phyloP scores from a whole-genome alignment of 2,113 vertebrate species.

The Nettapus auritus region DNA sequence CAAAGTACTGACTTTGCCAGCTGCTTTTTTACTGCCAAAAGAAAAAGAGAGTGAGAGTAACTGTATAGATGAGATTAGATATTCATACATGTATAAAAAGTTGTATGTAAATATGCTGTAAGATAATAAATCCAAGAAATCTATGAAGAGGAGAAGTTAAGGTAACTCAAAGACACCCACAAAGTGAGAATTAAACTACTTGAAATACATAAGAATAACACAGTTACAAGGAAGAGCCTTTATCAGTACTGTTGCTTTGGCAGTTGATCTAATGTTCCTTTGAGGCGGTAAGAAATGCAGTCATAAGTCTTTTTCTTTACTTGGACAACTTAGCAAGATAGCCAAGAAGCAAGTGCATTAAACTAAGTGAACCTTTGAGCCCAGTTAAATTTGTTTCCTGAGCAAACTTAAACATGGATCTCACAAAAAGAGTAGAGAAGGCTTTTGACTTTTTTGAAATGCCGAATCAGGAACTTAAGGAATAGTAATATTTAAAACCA shows the following conservation, averaged over 20 bases:
- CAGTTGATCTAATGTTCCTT: slow-evolving; percentile 27
- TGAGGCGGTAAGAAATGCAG: slow-evolving; percentile 14
- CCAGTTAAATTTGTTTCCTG: background rate
- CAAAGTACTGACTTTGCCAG: slow-evolving; percentile 36
- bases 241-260: background rate
- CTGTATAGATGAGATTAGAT: background rate
- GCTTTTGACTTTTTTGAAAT: background rate
- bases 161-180: background rate
- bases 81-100: background rate
- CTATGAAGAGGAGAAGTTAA: background rate
- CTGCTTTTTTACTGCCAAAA: slow-evolving; percentile 24
- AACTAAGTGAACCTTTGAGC: slow-evolving; percentile 15
- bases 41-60: background rate
- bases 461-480: background rate
- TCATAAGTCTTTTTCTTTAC: slow-evolving; percentile 14
- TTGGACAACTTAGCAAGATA: background rate
- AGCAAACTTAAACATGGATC: background rate
- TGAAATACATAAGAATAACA: background rate
- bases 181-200: background rate
- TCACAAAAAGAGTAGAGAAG: background rate
- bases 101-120: background rate
- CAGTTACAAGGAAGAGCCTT: background rate
- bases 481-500: background rate
- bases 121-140: background rate
- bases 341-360: background rate